Conservation (phyloP, 2,888 invertebrate genomes). For the Eupithecia vulgata region DNA sequence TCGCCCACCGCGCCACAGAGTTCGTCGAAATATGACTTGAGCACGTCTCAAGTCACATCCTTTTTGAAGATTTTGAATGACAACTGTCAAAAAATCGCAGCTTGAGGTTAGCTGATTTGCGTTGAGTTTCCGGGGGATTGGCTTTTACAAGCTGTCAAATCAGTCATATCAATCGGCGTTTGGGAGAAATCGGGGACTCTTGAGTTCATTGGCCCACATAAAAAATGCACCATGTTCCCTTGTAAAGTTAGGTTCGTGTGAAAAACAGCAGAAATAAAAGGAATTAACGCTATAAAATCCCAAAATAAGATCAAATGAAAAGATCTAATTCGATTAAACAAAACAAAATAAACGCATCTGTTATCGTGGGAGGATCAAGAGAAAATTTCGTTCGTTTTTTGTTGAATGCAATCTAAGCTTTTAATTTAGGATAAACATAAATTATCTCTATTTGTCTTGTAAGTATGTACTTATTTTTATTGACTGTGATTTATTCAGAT, state of each 20-base stretch:
- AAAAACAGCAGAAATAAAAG: neutral
- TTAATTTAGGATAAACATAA: slow-evolving; percentile 29
- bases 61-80: no score
- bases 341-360: slow-evolving; percentile 50
- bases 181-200: neutral
- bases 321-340: slow-evolving; percentile 68
- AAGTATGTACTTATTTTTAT: slow-evolving; percentile 29
- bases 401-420: slow-evolving; percentile 42
- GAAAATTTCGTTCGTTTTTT: slow-evolving; percentile 51
- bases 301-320: neutral
- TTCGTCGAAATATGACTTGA: no score
- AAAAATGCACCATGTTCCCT: neutral
- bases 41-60: neutral
- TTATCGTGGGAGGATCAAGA: slow-evolving; percentile 58
- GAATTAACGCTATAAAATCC: neutral
- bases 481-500: slow-evolving; percentile 28
- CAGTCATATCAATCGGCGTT: neutral
- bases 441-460: slow-evolving; percentile 28
- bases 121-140: no score
- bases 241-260: neutral
- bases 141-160: neutral
- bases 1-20: no score
- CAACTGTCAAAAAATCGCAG: no score
- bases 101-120: no score
- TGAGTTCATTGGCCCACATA: no score